Base-by-base conservation (phyloP, 23 tunicate genomes). In the Trididemnum miniatum region DNA sequence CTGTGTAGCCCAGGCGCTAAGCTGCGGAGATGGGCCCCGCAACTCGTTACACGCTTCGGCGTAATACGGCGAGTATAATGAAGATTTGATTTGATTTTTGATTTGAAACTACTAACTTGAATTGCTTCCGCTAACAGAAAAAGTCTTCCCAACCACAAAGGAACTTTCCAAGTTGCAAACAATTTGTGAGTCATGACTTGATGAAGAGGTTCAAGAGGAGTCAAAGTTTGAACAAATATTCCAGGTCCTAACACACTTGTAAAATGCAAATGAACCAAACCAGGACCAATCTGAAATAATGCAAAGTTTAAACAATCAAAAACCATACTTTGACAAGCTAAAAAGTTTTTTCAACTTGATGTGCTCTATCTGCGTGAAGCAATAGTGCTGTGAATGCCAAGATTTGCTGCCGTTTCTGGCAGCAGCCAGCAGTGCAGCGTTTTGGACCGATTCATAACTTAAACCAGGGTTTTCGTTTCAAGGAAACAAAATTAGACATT, bases 251-350 rank as follows among this genome's bases (percentile, higher is more conserved):
- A 33, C 0, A 75, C 72, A 35, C 79, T 59, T 20, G 80, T 86
- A 23, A 86, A 85, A 40, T 91, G 83, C 2, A 91, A 78, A 91
- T 91, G 91, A 36, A 91, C 97, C 35, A 78, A 76, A 23, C 97
- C 97, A 1, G 97, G 97, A 25, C 97, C 97, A 59, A 91, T 91
- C 97, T 91, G 76, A 20, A 59, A 62, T 15, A 23, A 49, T n/a
- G n/a, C 57, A 62, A 12, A 12, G 67, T n/a, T 12, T 62, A 12
- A 62, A 62, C 25, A 3, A 22, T 26, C n/a, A 12, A 62, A 62
- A 12, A 12, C 29, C n/a, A 62, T 5, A 62, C 15, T 62, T 12
- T 62, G 5, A 62, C 4, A 12, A n/a, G n/a, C 15, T 26, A 62
- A 22, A 18, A 12, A 18, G 18, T 49, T 49, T 49, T 49, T 49